A percentile compares a stretch with the other conserved stretches of the same genome.
Evolutionary conservation across 2,797 vertebrate genomes (phyloP).

Genomic region (Karalla daura): DNA sequence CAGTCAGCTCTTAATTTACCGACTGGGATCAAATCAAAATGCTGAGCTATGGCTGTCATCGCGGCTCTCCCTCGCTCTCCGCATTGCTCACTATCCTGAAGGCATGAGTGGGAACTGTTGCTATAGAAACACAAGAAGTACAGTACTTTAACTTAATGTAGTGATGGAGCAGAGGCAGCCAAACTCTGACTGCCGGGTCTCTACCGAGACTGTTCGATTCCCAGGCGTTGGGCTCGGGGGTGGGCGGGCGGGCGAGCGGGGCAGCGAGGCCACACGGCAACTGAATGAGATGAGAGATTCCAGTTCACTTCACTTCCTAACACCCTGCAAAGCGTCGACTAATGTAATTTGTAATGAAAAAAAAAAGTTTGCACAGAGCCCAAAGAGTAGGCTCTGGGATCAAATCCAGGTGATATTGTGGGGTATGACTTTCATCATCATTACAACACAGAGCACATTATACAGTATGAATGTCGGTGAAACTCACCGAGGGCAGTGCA

Average conservation of each 20-base stretch:
- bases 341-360: conserved; percentile 8
- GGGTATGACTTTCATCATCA: neutral
- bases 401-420: neutral
- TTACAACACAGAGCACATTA: conserved; percentile 9
- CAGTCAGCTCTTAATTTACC: conserved; percentile 12
- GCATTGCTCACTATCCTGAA: conserved; percentile 68
- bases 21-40: conserved; percentile 38
- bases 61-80: conserved; percentile 39
- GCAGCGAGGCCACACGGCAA: conserved; percentile 13
- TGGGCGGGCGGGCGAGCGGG: conserved; percentile 12
- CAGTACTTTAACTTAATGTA: conserved; percentile 71
- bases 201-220: conserved; percentile 43
- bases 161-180: conserved; percentile 61
- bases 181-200: conserved; percentile 63
- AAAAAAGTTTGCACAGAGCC: neutral
- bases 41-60: conserved; percentile 49
- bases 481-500: conserved; percentile 25
- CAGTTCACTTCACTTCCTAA: conserved; percentile 17
- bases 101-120: conserved; percentile 80
- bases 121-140: conserved; percentile 83
- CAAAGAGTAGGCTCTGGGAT: neutral
- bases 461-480: conserved; percentile 21
- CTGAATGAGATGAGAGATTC: conserved; percentile 37
- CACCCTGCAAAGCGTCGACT: neutral
- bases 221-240: conserved; percentile 16